A percentile compares a stretch with the other conserved stretches of the same genome.
Evolutionary conservation across 2,113 vertebrate species (phyloP).

Genomic region (Onychorhynchus coronatus): DNA sequence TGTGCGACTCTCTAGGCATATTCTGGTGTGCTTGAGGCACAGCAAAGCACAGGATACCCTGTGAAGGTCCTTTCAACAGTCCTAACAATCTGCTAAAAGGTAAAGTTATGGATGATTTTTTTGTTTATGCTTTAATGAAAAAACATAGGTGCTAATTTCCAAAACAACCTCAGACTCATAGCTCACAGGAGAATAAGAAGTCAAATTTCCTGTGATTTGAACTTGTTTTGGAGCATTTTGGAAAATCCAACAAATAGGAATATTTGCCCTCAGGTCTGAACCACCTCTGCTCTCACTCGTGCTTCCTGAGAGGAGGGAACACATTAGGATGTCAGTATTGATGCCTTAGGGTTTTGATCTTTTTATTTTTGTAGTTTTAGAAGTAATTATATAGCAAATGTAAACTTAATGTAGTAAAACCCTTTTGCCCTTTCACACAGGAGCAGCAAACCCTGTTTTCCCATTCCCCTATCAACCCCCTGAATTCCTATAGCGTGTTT

Average conservation of each 20-base stretch:
- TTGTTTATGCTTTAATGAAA: not conserved
- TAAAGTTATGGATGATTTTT: not conserved
- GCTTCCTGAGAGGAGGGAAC: not conserved
- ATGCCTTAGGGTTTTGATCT: too few relatives aligned
- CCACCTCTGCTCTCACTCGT: not conserved
- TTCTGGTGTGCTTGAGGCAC: not conserved
- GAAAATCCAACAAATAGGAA: not conserved
- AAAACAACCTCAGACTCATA: not conserved
- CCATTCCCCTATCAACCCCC: too few relatives aligned
- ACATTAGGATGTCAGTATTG: not conserved
- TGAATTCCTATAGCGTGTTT: too few relatives aligned
- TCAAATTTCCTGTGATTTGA: not conserved
- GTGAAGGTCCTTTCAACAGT: not conserved
- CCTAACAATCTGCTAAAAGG: not conserved
- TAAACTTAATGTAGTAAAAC: too few relatives aligned
- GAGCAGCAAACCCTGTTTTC: too few relatives aligned
- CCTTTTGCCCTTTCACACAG: too few relatives aligned
- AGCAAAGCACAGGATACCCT: accelerated
- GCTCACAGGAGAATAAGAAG: not conserved
- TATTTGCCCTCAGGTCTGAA: accelerated
- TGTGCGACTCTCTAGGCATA: not conserved
- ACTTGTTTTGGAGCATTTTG: not conserved
- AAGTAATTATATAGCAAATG: too few relatives aligned
- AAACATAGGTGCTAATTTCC: not conserved
- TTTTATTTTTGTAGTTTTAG: too few relatives aligned